Evolutionary conservation across 2,113 vertebrate genomes (phyloP).

Genomic region (Rousettus leschenaultii): DNA sequence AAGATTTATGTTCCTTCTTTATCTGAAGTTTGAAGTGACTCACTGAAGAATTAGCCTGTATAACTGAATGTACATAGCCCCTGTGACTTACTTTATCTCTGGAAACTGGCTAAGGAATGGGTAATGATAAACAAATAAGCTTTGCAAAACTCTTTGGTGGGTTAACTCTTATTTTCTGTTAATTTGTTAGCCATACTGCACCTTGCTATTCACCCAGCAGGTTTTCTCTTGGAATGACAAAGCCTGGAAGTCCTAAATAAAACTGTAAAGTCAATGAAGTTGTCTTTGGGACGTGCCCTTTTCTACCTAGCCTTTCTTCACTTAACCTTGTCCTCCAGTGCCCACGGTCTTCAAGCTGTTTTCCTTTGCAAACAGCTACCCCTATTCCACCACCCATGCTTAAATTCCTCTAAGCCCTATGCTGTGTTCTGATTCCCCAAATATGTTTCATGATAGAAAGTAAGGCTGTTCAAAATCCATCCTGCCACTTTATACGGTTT

Average conservation of each 20-base stretch:
- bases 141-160: not conserved
- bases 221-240: not conserved
- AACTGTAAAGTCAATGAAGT: not conserved
- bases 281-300: not conserved
- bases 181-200: not conserved
- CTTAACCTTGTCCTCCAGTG: not conserved
- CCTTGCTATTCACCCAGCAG: not conserved
- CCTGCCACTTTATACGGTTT: not conserved
- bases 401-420: not conserved
- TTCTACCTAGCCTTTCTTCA: not conserved
- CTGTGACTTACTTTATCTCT: not conserved
- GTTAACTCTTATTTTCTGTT: not conserved
- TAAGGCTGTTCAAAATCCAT: not conserved
- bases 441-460: not conserved
- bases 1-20: not conserved
- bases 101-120: not conserved
- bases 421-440: not conserved
- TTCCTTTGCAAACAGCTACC: not conserved
- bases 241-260: not conserved
- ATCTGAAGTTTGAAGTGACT: not conserved
- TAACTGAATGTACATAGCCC: not conserved
- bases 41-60: not conserved
- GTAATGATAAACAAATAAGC: not conserved
- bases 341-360: not conserved
- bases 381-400: not conserved